Evolutionary conservation across 2,888 invertebrate genomes (phyloP), one percentile per base, ranked within the genome.

Genomic region (Tenthredo distinguenda): DNA sequence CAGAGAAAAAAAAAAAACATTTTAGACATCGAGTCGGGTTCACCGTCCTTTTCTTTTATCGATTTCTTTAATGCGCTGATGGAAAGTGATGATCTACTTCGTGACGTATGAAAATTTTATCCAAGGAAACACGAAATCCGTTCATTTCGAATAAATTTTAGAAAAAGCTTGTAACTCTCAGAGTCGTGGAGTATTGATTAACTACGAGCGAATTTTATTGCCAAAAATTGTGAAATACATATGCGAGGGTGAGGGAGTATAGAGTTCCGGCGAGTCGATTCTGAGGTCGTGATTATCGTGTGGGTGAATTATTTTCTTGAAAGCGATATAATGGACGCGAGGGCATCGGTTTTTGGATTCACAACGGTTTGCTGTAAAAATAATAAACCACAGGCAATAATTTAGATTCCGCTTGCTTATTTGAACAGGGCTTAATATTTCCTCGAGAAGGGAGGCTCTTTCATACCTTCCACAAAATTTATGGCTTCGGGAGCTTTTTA

Each of bases 401-500:
- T 81, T 81, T 81, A 81, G 40, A 37, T 62, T 37, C 62, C 40
- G 81, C 26, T 62, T 81, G 81, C 40, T 81, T 81, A 81, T 81
- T 81, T 62, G 37, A 62, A 62, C 62, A 40, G 81, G 62, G 81
- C 62, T 81, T 81, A 81, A 81, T 81, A 81, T 81, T 81, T 81
- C 62, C 62, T 81, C 62, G 58, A 81, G 62, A 62, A 62, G 81
- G 62, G 58, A 40, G 79, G 62, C 58, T 37, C 58, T n/a, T 62
- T 62, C 81, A 62, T 62, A 37, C 62, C 81, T 81, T 62, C 50
- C 21, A 6, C 12, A 12, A 18, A 40, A 81, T 81, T 81, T 81
- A 81, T 81, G 37, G 15, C 62, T 81, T 81, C 62, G 62, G 50
- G 40, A 81, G 58, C 58, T 62, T 81, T 81, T 81, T 81, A 81